Base-by-base conservation (phyloP, 2,113 vertebrate genomes). In the Hippocampus zosterae region DNA sequence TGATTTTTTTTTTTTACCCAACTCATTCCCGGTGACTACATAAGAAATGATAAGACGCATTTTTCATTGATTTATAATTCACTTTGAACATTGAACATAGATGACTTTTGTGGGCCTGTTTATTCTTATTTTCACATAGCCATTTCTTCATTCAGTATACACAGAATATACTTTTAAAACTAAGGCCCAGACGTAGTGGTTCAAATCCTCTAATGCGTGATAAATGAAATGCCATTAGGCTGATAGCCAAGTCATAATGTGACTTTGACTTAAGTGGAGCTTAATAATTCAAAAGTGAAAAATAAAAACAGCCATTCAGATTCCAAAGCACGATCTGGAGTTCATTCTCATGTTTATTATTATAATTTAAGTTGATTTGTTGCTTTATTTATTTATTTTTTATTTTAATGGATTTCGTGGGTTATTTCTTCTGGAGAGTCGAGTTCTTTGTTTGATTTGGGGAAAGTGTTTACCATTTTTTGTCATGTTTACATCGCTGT, bases 11-110 rank as follows among this genome's bases (percentile, higher is more conserved):
- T 55, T 52, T n/a, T 42, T n/a, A 87, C 89, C 80, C 82, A 93
- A 92, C 88, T 85, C 91, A 88, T 89, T 92, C 93, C 92, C 86
- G 89, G 90, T 87, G 89, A 89, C 92, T 86, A 92, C 92, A 87
- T 80, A 91, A 90, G 85, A 83, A 80, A 69, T 75, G 83, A 71
- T 23, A 72, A 80, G 74, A 84, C 73, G 78, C 67, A 79, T 69
- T 77, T 83, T 67, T 69, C 77, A 75, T 83, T 79, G 83, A 59
- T 79, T 70, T 85, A 69, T 77, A 83, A 62, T 79, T 70, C 82
- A 68, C 82, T 82, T 86, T 82, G 77, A 82, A 76, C 61, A 37
- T 84, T 87, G 72, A 82, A 64, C 65, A 37, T 84, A 89, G 87
- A 86, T 84, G 81, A 80, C 70, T 84, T 84, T 85, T 56, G 78